Percentiles rank a stretch among this genome's conserved stretches.
Evolutionary conservation across 2,113 vertebrate species (phyloP).

Genomic region (Equus quagga): DNA sequence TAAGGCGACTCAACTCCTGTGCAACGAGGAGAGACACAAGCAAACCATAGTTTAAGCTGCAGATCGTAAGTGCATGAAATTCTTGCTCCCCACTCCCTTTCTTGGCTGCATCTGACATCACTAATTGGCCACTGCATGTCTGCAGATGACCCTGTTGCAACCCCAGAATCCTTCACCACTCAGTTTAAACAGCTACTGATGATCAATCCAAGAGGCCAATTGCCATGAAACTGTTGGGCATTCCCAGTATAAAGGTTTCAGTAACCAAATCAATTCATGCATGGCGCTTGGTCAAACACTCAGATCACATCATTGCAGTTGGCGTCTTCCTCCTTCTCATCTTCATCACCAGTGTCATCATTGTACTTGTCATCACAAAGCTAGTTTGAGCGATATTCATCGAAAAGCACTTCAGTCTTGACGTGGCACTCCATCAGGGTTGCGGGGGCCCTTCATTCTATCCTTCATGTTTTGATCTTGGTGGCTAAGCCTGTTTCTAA

Average conservation of each 20-base stretch:
- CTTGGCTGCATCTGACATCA: neutral
- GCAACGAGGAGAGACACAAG: neutral
- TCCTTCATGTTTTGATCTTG: conserved; percentile 91
- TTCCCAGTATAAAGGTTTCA: neutral
- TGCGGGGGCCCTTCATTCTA: conserved; percentile 92
- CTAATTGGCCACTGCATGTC: neutral
- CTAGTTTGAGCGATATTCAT: conserved; percentile 94
- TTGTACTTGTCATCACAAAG: conserved; percentile 92
- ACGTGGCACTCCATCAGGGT: conserved; percentile 93
- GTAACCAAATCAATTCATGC: neutral
- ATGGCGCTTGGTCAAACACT: neutral
- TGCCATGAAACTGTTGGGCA: neutral
- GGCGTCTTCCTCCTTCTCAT: conserved; percentile 89
- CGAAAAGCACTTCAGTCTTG: conserved; percentile 94
- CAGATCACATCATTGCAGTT: conserved; percentile 86
- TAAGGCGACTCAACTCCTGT: neutral
- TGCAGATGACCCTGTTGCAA: neutral
- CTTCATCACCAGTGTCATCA: conserved; percentile 91
- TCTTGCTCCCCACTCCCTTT: neutral
- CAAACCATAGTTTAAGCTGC: neutral
- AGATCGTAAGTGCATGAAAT: neutral
- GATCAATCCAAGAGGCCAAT: neutral
- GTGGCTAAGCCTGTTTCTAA: conserved; percentile 92
- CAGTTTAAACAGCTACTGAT: neutral
- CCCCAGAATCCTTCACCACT: neutral